Base-by-base conservation (phyloP, 2,888 invertebrate genomes). In the Torymus texanus region DNA sequence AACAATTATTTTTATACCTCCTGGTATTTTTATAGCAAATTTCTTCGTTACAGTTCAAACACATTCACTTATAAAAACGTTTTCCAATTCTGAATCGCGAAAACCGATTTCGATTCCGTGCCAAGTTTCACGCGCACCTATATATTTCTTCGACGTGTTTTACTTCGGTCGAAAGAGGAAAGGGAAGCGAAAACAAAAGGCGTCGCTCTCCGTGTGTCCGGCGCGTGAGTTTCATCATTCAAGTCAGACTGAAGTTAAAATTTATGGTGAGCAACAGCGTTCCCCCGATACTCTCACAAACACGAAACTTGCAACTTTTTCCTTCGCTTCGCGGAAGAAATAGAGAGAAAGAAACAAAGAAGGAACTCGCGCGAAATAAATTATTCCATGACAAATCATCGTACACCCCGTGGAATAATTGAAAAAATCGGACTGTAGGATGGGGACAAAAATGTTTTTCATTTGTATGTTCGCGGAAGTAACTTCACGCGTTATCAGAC, bases 151-250 rank as follows among this genome's bases (percentile, higher is more conserved):
- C 8, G 41, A 8, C 41, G 8, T 8, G 8, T 41, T 5, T 41
- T 41, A 41, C 41, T 41, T 12, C 14, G 29, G 2, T 10, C 10
- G 51, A 14, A 18, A 14, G 59, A 18, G 8, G 18, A 53, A 16
- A 61, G 59, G 10, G 13, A 41, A 51, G 18, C 12, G 10, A 41
- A 41, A 41, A 41, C 8, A 41, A 41, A 41, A 41, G 41, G 41
- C 41, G 41, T 41, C 41, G 41, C 8, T 41, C 41, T 8, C 41
- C 41, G 41, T 41, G 59, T 61, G 55, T 53, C 63, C 53, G 63
- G 18, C 24, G 16, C 65, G 50, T 16, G 16, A 74, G 56, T 74
- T 74, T 74, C 65, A 65, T 74, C 74, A 74, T 74, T 74, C 74
- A 18, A 50, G 74, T 65, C 65, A 5, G 8, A 1, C 18, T 21